These are phyloP conservation scores for Nycteola revayana DNA, from an alignment of 2,888 invertebrate species.

Conservation along the genomic window DNA sequence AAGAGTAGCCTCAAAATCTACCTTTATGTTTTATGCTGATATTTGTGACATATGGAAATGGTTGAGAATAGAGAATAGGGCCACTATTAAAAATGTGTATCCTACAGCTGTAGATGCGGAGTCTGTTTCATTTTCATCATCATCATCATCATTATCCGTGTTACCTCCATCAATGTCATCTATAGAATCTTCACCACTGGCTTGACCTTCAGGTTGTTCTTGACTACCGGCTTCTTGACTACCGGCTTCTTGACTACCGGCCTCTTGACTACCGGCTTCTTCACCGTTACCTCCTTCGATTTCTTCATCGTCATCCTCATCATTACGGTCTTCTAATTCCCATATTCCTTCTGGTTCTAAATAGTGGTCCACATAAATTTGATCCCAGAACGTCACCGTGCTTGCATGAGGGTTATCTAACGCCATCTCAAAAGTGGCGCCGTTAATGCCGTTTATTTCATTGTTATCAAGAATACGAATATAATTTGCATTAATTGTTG, in stretches of 20 bases:
- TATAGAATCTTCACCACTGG: neutral
- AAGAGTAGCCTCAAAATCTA: conserved; percentile 32
- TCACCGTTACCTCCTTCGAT: neutral
- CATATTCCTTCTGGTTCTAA: conserved; percentile 57
- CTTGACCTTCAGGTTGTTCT: too few species aligned
- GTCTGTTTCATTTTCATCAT: conserved; percentile 22
- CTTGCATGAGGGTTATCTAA: conserved; percentile 47
- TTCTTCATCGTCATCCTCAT: conserved; percentile 35
- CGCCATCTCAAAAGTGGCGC: conserved; percentile 40
- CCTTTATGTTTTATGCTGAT: conserved; percentile 41
- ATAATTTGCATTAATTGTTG: conserved; percentile 30
- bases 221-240: neutral
- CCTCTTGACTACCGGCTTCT: neutral
- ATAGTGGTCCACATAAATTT: conserved; percentile 54
- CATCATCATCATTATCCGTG: conserved; percentile 16
- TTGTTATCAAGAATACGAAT: conserved; percentile 47
- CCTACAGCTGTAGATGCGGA: conserved; percentile 56
- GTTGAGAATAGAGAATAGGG: conserved; percentile 48
- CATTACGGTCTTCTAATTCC: conserved; percentile 39
- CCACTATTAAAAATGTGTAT: conserved; percentile 56
- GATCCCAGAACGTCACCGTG: conserved; percentile 55
- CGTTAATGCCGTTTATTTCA: conserved; percentile 35
- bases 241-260: neutral
- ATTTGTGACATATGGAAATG: conserved; percentile 47
- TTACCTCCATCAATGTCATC: conserved; percentile 1